Evolutionary conservation across 2,888 invertebrate species (phyloP).

Genomic region (Chouioia cunea): DNA sequence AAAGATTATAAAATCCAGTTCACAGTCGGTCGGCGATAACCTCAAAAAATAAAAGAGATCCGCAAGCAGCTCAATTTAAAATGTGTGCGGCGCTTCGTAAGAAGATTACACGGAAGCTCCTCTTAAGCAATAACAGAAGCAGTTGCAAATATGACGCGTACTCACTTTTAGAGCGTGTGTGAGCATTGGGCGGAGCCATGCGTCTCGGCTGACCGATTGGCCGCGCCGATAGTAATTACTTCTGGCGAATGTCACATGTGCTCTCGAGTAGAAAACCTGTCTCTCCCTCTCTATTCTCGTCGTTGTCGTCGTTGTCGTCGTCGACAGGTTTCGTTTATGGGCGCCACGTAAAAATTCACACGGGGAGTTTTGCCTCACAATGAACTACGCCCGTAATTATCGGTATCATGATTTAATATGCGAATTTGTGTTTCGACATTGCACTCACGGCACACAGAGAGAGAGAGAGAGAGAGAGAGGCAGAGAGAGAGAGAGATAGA

Average conservation of each 20-base stretch:
- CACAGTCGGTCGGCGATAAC: no score
- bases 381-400: constrained; percentile 34
- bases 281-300: constrained; percentile 27
- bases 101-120: no score
- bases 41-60: no score
- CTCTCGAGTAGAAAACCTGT: constrained; percentile 35
- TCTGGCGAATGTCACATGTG: constrained; percentile 33
- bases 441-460: constrained; percentile 13
- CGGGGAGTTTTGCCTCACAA: neutral
- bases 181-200: constrained; percentile 30
- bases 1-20: no score
- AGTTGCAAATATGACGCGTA: no score
- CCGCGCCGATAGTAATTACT: constrained; percentile 37
- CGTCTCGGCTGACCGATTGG: constrained; percentile 38
- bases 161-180: neutral
- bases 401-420: constrained; percentile 47
- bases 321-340: constrained; percentile 24
- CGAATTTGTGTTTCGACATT: constrained; percentile 42
- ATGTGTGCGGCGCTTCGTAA: no score
- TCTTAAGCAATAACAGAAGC: no score
- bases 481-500: no score
- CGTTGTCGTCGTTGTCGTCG: constrained; percentile 3
- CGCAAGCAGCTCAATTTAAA: no score
- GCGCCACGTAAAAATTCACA: neutral
- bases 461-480: no score